Conservation (phyloP, 64 coral and sea anemone species). For the Pocillopora verrucosa region DNA sequence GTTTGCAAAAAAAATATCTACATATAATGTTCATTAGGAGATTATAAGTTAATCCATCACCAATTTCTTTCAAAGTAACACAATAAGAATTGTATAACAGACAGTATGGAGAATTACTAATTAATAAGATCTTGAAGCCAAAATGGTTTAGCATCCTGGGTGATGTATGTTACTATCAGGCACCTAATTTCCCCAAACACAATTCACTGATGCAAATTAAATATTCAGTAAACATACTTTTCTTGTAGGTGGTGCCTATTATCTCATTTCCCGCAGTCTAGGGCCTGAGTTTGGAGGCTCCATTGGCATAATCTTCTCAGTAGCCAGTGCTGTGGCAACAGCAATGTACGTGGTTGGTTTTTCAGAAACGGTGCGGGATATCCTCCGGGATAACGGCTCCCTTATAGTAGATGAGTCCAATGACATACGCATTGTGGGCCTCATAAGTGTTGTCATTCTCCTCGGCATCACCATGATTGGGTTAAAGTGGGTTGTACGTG, state of each 20-base stretch:
- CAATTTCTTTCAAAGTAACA: too few relatives aligned
- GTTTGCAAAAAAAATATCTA: too few relatives aligned
- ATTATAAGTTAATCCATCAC: too few relatives aligned
- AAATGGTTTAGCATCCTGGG: too few relatives aligned
- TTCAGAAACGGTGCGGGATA: slow-evolving; percentile 86
- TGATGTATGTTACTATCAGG: too few relatives aligned
- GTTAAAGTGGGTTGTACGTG: slow-evolving; percentile 87
- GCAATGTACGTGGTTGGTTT: slow-evolving; percentile 98
- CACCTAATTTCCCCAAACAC: too few relatives aligned
- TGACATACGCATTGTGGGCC: slow-evolving; percentile 93
- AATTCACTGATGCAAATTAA: too few relatives aligned
- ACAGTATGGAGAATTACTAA: too few relatives aligned
- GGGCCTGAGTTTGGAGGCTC: slow-evolving; percentile 99
- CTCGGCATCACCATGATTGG: slow-evolving; percentile 85
- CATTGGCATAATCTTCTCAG: slow-evolving; percentile 95
- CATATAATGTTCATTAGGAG: too few relatives aligned
- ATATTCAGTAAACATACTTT: too few relatives aligned
- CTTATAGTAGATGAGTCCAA: slow-evolving; percentile 88
- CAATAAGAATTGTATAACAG: too few relatives aligned
- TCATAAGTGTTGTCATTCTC: slow-evolving; percentile 76
- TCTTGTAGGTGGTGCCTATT: slow-evolving; percentile 84
- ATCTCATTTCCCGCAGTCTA: slow-evolving; percentile 92
- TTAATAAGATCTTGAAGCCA: too few relatives aligned
- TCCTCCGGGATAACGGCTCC: slow-evolving; percentile 67
- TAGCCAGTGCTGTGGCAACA: slow-evolving; percentile 94